Evolutionary conservation across 1,140 invertebrate species (phyloP), one percentile per base, ranked within the genome.

Genomic region (Eriosoma lanigerum): DNA sequence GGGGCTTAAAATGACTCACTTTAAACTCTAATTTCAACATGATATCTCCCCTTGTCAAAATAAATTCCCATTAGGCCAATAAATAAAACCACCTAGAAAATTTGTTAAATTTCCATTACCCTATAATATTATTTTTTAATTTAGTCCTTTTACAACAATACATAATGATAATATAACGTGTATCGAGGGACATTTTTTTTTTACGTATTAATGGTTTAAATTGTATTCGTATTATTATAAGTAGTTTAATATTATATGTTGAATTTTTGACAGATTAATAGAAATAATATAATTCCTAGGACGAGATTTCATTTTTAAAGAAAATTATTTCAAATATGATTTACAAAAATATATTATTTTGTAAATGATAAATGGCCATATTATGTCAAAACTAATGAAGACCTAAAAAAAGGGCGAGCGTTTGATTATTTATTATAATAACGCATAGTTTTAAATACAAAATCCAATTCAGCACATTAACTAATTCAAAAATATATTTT

Each of bases 1-100:
- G 48, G 17, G 73, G 50, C 73, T 76, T 76, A 44, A 56, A 56
- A 76, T 76, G 73, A 76, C 73, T 76, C 73, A 76, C 73, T 76
- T 76, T 76, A 76, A 76, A 76, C 52, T 76, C 32, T 60, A 44
- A 76, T 76, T 58, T 58, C 54, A 21, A 76, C 73, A 46, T 44
- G 73, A 56, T 76, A 76, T 38, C 26, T 44, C 26, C 48, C 50
- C 26, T n/a, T 17, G 26, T n/a, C 26, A 38, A 64, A 38, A 68
- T 24, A 68, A 68, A 24, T 68, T 68, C 13, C 12, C 64, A 1
- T 38, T 17, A 26, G 21, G 21, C 44, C 66, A 24, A 68, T 46
- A 44, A 68, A 44, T 68, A 68, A 21, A 13, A 68, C 1, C 9
- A 13, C 66, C 6, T 21, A 15, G 66, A 17, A 26, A 26, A 68